Conservation (phyloP, 2,888 invertebrate genomes). For the Nomada ruficornis region DNA sequence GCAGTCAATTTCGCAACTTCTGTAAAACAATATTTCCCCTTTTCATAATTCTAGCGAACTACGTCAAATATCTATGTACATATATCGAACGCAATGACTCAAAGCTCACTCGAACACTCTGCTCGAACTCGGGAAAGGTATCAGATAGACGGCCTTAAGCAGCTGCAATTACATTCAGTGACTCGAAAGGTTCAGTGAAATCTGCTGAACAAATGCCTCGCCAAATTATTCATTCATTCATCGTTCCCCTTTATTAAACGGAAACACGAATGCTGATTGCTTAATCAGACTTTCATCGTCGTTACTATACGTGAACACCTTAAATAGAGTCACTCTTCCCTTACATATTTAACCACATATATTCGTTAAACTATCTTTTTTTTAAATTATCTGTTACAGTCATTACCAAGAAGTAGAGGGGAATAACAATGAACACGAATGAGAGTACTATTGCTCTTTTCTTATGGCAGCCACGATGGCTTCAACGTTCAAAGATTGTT, state of each 20-base stretch:
- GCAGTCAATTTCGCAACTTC: not conserved
- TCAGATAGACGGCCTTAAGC: conserved; percentile 11
- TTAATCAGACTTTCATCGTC: conserved; percentile 39
- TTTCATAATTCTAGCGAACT: not conserved
- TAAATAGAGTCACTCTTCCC: not conserved
- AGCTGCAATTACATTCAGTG: not conserved
- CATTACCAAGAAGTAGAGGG: conserved; percentile 35
- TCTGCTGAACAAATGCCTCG: conserved; percentile 27
- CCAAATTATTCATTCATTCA: conserved; percentile 30
- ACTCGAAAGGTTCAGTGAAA: conserved; percentile 40
- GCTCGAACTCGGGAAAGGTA: not conserved
- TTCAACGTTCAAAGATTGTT: not conserved
- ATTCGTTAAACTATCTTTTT: not conserved
- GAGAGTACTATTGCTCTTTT: not conserved
- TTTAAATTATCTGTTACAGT: conserved; percentile 26
- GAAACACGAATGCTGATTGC: conserved; percentile 38
- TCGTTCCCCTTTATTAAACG: conserved; percentile 19
- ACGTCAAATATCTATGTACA: not conserved
- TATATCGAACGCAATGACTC: not conserved
- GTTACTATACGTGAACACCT: not conserved
- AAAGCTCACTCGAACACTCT: not conserved
- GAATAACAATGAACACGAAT: not conserved
- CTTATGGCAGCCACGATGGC: not conserved
- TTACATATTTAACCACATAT: no score
- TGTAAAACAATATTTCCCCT: not conserved